phyloP scores from a whole-genome alignment of 2,888 invertebrate genomes.

The Sceliomorpha sp. region DNA sequence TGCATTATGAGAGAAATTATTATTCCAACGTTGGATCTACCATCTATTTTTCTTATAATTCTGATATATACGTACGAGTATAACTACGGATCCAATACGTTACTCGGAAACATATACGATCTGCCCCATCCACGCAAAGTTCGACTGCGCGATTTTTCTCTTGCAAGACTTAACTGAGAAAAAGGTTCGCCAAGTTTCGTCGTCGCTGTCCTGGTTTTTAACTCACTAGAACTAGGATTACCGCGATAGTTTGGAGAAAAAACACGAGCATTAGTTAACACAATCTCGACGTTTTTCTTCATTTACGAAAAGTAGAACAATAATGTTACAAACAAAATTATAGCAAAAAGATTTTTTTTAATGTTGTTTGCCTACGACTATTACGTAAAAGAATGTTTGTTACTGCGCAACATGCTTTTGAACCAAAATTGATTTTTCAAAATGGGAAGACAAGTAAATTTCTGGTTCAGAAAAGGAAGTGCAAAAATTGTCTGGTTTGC shows the following conservation, averaged over 20 bases:
- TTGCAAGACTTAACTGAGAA: constrained; percentile 9
- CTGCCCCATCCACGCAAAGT: constrained; percentile 25
- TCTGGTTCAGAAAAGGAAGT: neutral
- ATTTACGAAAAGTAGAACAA: too few relatives aligned
- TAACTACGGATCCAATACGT: constrained; percentile 23
- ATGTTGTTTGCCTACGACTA: too few relatives aligned
- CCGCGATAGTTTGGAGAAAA: constrained; percentile 26
- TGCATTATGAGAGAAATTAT: too few relatives aligned
- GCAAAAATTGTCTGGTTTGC: constrained; percentile 10
- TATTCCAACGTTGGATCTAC: constrained; percentile 6
- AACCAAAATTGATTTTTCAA: too few relatives aligned
- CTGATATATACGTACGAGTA: constrained; percentile 18
- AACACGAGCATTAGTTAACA: constrained; percentile 34
- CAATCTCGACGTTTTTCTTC: constrained; percentile 21
- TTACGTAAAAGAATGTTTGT: too few relatives aligned
- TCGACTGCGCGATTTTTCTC: constrained; percentile 31
- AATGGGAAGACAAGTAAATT: too few relatives aligned
- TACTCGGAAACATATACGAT: constrained; percentile 23
- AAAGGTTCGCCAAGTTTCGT: constrained; percentile 22
- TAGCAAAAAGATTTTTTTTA: too few relatives aligned
- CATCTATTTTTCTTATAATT: constrained; percentile 21
- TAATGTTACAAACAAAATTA: constrained; percentile 1
- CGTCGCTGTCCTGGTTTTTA: constrained; percentile 32
- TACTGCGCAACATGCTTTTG: too few relatives aligned
- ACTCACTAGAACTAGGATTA: constrained; percentile 28